Base-by-base conservation (phyloP, 2,797 vertebrate species). In the Pitangus sulphuratus region DNA sequence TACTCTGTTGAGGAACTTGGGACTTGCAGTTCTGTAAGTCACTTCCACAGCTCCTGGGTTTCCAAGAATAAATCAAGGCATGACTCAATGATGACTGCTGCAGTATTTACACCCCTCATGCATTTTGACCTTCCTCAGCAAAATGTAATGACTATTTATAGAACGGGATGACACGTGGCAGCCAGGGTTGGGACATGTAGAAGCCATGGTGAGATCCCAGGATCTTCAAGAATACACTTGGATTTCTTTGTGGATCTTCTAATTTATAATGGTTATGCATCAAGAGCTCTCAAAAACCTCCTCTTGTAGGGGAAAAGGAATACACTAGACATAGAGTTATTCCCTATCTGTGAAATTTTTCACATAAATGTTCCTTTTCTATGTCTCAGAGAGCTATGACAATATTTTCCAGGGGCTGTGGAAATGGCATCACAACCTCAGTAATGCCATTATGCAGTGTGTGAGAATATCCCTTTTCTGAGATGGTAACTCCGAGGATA, bases 11-110 rank as follows among this genome's bases (percentile, higher is more conserved):
- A 93, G 78, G 80, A 85, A 47, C 47, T 18, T 61, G 37, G 62
- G 68, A 81, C 80, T 80, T 75, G 54, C 54, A 30, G 83, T 66
- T 82, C 35, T 65, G n/a, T 47, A 60, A 84, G 61, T 93, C 0
- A 1, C 78, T 90, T 93, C 71, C 89, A 93, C 62, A 71, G 81
- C 92, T 88, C 45, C 79, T 26, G 40, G 61, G 87, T 93, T 96
- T 97, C 85, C 95, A 68, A 93, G 91, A 90, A 97, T 96, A 97
- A 97, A 93, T 94, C 92, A 72, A 79, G 87, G 91, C 90, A 50
- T 96, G 95, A 95, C 91, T 94, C 77, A 64, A 68, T 26, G 88
- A 26, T 96, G 95, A 81, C 91, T 95, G 87, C 70, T 93, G 85
- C 77, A 84, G 58, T 89, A 94, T 93, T 95, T 93, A 84, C 89